phyloP scores from a whole-genome alignment of 2,888 invertebrate species.

The Listrodromus nycthemerus region DNA sequence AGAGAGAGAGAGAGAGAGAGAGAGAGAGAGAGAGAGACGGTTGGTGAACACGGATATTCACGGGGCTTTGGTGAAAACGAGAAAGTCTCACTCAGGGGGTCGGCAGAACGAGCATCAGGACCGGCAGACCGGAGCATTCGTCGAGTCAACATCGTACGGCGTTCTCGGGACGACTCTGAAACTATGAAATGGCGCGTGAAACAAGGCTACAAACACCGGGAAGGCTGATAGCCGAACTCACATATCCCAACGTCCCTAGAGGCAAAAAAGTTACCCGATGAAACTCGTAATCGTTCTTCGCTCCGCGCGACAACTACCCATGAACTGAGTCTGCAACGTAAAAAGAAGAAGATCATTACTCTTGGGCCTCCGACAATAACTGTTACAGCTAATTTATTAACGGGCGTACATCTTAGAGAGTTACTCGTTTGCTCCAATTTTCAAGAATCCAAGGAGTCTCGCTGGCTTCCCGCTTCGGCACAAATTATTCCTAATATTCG shows the following conservation, averaged over 20 bases:
- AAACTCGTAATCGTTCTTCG: constrained; percentile 51
- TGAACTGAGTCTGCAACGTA: neutral
- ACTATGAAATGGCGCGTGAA: constrained; percentile 63
- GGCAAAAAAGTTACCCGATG: constrained; percentile 59
- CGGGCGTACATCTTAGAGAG: neutral
- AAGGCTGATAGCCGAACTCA: neutral
- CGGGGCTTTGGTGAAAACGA: constrained; percentile 31
- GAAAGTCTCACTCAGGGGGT: constrained; percentile 41
- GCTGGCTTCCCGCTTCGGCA: no score
- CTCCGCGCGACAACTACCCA: constrained; percentile 15
- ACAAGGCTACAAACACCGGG: constrained; percentile 55
- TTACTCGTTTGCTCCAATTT: no score
- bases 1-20: constrained; percentile 3
- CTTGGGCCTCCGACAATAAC: neutral
- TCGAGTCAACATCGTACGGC: constrained; percentile 44
- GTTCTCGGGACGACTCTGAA: constrained; percentile 38
- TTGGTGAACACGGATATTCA: constrained; percentile 3
- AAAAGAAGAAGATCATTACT: neutral
- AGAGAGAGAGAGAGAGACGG: neutral
- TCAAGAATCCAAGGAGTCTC: no score
- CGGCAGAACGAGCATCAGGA: constrained; percentile 44
- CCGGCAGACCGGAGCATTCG: constrained; percentile 39
- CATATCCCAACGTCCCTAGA: neutral
- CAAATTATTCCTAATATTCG: no score
- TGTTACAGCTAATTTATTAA: neutral